phyloP scores from a whole-genome alignment of 2,797 vertebrate genomes.

The Atherinosoma microstoma region DNA sequence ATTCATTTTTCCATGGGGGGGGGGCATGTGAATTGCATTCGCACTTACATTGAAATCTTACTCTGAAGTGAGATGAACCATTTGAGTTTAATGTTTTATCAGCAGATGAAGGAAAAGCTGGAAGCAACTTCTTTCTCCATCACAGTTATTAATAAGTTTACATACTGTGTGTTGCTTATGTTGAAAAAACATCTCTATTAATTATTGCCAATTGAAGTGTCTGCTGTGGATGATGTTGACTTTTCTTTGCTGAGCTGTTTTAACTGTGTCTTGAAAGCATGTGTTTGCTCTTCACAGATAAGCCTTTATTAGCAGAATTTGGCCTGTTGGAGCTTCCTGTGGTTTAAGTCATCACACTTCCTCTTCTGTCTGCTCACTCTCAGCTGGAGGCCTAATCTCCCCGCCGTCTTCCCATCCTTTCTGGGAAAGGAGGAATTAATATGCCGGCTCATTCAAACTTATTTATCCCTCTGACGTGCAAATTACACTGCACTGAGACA shows the following conservation, averaged over 20 bases:
- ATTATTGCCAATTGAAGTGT: background rate
- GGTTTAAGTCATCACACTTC: slow-evolving; percentile 28
- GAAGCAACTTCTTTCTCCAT: background rate
- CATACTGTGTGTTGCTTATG: background rate
- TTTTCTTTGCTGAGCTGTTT: background rate
- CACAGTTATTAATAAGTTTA: background rate
- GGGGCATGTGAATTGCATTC: background rate
- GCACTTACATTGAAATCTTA: background rate
- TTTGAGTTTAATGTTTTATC: background rate
- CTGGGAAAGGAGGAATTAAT: slow-evolving; percentile 6
- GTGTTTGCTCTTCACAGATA: slow-evolving; percentile 22
- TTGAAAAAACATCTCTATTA: background rate
- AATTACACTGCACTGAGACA: slow-evolving; percentile 17
- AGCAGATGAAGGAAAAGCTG: slow-evolving; percentile 8
- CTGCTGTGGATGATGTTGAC: background rate
- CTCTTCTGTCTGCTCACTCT: slow-evolving; percentile 22
- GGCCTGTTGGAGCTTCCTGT: slow-evolving; percentile 13
- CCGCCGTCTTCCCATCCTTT: background rate
- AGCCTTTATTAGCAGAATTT: slow-evolving; percentile 31
- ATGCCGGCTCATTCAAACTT: background rate
- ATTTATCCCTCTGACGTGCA: background rate
- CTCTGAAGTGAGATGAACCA: background rate
- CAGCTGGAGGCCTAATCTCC: slow-evolving; percentile 32
- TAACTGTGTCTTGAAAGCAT: background rate
- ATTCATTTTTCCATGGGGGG: background rate